phyloP scores from a whole-genome alignment of 2,888 invertebrate genomes.

The Poecilus cupreus region DNA sequence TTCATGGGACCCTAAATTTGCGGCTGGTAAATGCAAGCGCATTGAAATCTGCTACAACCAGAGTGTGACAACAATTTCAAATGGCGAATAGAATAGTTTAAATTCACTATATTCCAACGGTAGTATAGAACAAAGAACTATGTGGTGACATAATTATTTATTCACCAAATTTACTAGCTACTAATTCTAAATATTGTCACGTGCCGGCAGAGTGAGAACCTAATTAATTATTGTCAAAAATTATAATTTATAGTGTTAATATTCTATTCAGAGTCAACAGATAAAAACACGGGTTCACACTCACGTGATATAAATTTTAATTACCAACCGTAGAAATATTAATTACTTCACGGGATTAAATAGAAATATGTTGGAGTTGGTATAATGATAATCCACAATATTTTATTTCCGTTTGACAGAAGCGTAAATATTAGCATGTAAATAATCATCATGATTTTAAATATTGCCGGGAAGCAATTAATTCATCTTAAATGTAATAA shows the following conservation, averaged over 20 bases:
- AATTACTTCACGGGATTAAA: slow-evolving; percentile 15
- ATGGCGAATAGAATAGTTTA: no score
- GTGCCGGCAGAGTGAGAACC: not conserved
- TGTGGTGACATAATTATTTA: no score
- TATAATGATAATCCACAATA: slow-evolving; percentile 41
- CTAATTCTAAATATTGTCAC: no score
- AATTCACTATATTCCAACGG: no score
- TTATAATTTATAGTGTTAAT: slow-evolving; percentile 30
- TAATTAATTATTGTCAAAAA: slow-evolving; percentile 25
- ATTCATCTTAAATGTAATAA: not conserved
- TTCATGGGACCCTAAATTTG: no score
- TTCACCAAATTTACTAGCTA: no score
- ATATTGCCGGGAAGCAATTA: slow-evolving; percentile 8
- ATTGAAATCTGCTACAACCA: no score
- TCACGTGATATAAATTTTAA: slow-evolving; percentile 39
- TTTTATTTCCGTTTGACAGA: slow-evolving; percentile 16
- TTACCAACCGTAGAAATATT: slow-evolving; percentile 8
- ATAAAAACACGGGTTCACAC: slow-evolving; percentile 8
- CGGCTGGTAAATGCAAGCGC: no score
- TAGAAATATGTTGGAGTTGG: not conserved
- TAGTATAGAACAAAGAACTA: no score
- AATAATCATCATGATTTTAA: slow-evolving; percentile 5
- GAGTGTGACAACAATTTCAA: no score
- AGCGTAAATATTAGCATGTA: slow-evolving; percentile 17
- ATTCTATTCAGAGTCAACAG: slow-evolving; percentile 13